phyloP scores from a whole-genome alignment of 1,140 invertebrate species.

The Pristionchus pacificus region DNA sequence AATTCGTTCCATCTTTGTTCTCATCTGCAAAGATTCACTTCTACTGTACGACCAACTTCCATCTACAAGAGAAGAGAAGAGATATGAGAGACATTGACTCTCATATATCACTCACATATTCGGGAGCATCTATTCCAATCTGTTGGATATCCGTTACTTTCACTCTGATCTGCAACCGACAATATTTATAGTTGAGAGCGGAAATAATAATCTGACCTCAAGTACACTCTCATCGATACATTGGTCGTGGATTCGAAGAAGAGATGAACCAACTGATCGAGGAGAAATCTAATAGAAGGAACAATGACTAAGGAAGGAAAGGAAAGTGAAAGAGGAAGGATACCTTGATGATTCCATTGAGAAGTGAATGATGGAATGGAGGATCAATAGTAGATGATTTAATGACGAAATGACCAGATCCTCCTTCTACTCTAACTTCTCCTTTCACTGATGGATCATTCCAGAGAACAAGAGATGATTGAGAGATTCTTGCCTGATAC shows the following conservation, averaged over 20 bases:
- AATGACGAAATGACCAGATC: constrained; percentile 35
- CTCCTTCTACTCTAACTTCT: constrained; percentile 21
- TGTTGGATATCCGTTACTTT: constrained; percentile 1
- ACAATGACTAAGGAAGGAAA: neutral
- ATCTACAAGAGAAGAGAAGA: no score
- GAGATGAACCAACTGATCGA: no score
- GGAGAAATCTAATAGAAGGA: constrained; percentile 1
- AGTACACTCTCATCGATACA: constrained; percentile 1
- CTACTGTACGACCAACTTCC: constrained; percentile 20
- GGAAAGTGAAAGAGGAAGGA: no score
- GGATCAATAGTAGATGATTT: no score
- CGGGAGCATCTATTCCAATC: constrained; percentile 2
- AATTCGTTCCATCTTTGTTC: no score
- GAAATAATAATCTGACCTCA: no score
- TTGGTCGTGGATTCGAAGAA: neutral
- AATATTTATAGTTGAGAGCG: no score
- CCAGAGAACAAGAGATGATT: constrained; percentile 26
- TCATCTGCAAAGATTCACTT: constrained; percentile 14
- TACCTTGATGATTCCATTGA: neutral
- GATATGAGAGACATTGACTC: no score
- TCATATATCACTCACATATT: neutral
- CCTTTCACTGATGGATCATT: constrained; percentile 29
- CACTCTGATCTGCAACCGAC: neutral
- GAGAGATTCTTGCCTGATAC: neutral
- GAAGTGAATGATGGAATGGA: neutral